These are phyloP conservation scores for Rhyacophila evoluta DNA, from an alignment of 2,888 invertebrate species.

Conservation along the genomic window DNA sequence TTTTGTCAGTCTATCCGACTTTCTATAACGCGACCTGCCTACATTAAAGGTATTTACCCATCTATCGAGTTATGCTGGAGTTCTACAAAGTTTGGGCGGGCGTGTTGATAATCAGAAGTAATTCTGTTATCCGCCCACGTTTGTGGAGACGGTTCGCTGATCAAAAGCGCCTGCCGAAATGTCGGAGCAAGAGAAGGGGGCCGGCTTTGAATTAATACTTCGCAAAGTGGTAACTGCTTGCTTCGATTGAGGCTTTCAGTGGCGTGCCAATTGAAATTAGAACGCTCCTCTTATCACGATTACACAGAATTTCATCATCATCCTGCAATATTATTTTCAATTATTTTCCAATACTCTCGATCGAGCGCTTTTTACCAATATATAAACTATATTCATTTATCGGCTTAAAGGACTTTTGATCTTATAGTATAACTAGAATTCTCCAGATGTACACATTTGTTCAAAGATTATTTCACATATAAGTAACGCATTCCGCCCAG, in stretches of 20 bases:
- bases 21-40: not conserved
- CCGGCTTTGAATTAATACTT: conserved; percentile 7
- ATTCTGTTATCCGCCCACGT: conserved; percentile 16
- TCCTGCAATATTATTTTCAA: too few relatives aligned
- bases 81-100: conserved; percentile 7
- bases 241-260: conserved; percentile 9
- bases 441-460: too few relatives aligned
- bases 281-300: not conserved
- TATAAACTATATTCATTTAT: too few relatives aligned
- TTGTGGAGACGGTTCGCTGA: conserved; percentile 16
- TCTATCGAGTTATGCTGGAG: conserved; percentile 4
- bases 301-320: not conserved
- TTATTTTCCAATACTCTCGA: too few relatives aligned
- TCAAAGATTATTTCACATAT: too few relatives aligned
- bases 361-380: too few relatives aligned
- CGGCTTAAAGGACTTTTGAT: too few relatives aligned
- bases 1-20: not conserved
- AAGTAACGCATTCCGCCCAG: too few relatives aligned
- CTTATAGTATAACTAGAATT: too few relatives aligned
- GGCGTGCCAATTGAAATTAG: not conserved
- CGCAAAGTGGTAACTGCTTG: conserved; percentile 22
- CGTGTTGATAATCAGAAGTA: conserved; percentile 22
- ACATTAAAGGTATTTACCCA: conserved; percentile 1
- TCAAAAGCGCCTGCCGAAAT: conserved; percentile 5
- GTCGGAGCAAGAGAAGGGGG: not conserved